Percentiles rank a stretch among this genome's conserved stretches.
These are phyloP conservation scores for Pseudopodoces humilis DNA, from an alignment of 2,113 vertebrate genomes.

Conservation along the genomic window DNA sequence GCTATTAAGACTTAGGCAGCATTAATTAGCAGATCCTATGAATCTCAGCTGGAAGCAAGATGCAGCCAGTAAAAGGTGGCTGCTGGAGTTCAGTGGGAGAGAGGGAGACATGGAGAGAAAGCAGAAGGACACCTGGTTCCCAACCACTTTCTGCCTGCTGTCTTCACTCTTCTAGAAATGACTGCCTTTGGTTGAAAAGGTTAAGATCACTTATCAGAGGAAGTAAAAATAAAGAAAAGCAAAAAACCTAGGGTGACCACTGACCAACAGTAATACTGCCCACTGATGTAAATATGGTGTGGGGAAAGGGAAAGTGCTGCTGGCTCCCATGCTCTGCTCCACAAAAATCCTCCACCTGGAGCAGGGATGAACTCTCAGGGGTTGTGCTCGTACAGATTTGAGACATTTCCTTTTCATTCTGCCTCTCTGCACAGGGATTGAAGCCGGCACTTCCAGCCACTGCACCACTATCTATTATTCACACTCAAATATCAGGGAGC, in stretches of 20 bases:
- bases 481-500: background rate
- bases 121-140: background rate
- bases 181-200: background rate
- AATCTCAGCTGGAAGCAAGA: background rate
- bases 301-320: background rate
- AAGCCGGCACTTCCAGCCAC: background rate
- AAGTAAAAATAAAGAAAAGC: background rate
- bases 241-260: rapidly evolving
- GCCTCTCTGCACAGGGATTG: background rate
- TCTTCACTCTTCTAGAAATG: background rate
- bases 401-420: background rate
- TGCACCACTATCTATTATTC: background rate
- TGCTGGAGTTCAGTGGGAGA: background rate
- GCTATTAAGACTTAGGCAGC: background rate
- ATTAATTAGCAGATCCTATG: background rate
- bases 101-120: background rate
- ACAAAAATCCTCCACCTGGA: background rate
- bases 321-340: background rate
- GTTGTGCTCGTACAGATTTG: background rate
- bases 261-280: background rate
- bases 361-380: background rate
- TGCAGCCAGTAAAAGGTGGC: background rate
- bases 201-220: background rate
- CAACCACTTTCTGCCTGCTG: background rate
- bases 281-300: background rate